phyloP scores from a whole-genome alignment of 2,113 vertebrate genomes.

The western clawed frog (Xenopus tropicalis) region DNA sequence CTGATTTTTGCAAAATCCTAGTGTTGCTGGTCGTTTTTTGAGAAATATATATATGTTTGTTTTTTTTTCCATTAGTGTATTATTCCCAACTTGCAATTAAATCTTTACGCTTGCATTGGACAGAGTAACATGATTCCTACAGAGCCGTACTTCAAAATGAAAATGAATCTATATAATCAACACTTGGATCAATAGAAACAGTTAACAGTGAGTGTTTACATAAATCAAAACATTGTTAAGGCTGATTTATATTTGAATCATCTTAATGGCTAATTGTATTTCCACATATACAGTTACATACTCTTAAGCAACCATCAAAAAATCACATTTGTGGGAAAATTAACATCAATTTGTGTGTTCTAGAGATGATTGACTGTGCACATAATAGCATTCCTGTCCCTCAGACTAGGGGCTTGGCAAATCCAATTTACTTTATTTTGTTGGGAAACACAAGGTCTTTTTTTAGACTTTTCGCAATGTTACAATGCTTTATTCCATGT shows the following conservation, averaged over 20 bases:
- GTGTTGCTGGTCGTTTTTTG: too few species aligned
- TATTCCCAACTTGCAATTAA: too few species aligned
- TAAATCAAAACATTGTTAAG: slow-evolving; percentile 38
- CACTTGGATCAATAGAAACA: slow-evolving; percentile 29
- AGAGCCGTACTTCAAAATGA: slow-evolving; percentile 4
- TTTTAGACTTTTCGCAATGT: background rate
- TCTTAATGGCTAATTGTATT: slow-evolving; percentile 29
- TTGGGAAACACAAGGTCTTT: background rate
- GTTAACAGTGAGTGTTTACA: slow-evolving; percentile 21
- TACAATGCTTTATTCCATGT: background rate
- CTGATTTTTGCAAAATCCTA: too few species aligned
- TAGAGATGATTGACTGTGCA: background rate
- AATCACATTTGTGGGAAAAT: slow-evolving; percentile 31
- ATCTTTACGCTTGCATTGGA: too few species aligned
- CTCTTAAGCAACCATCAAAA: slow-evolving; percentile 1
- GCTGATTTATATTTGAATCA: slow-evolving; percentile 23
- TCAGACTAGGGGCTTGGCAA: background rate
- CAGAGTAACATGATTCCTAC: background rate
- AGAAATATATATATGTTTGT: too few species aligned
- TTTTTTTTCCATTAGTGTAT: too few species aligned
- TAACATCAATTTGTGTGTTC: slow-evolving; percentile 22
- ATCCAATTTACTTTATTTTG: background rate
- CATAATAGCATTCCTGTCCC: background rate
- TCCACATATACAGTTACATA: slow-evolving; percentile 36
- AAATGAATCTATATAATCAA: slow-evolving; percentile 24